phyloP scores from a whole-genome alignment of 2,113 vertebrate genomes.

The Halichoeres trimaculatus region DNA sequence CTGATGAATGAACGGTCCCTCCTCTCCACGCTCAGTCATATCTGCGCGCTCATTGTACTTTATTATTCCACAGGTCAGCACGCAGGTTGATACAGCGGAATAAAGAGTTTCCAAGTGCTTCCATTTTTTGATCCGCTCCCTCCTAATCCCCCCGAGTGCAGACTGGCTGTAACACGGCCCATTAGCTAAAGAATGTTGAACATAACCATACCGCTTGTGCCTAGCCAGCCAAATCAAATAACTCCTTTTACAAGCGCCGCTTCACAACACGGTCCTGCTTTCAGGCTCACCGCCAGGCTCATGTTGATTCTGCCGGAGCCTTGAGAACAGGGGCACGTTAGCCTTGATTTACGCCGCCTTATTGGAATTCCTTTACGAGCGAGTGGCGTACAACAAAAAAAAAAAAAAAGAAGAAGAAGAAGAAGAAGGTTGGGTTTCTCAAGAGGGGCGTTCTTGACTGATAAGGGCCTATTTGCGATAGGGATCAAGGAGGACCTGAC shows the following conservation, averaged over 20 bases:
- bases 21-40: background rate
- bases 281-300: conserved; percentile 47
- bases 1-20: background rate
- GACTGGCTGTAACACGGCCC: conserved; percentile 68
- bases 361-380: conserved; percentile 73
- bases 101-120: conserved; percentile 42
- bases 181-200: conserved; percentile 76
- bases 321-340: conserved; percentile 39
- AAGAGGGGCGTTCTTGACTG: conserved; percentile 59
- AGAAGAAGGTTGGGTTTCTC: conserved; percentile 55
- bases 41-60: conserved; percentile 13
- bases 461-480: conserved; percentile 66
- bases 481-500: conserved; percentile 52
- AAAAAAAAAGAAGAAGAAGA: conserved; percentile 22
- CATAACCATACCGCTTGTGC: conserved; percentile 62
- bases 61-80: conserved; percentile 58
- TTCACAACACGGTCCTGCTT: conserved; percentile 52
- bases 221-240: conserved; percentile 74
- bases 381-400: conserved; percentile 53
- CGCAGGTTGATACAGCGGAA: conserved; percentile 54
- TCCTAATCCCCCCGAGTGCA: conserved; percentile 36
- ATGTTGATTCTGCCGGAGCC: conserved; percentile 61
- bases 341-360: conserved; percentile 68
- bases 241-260: conserved; percentile 67
- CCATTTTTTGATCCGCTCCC: conserved; percentile 48